These are phyloP conservation scores for Dendrolimus houi DNA, from an alignment of 2,888 invertebrate genomes.

Conservation along the genomic window DNA sequence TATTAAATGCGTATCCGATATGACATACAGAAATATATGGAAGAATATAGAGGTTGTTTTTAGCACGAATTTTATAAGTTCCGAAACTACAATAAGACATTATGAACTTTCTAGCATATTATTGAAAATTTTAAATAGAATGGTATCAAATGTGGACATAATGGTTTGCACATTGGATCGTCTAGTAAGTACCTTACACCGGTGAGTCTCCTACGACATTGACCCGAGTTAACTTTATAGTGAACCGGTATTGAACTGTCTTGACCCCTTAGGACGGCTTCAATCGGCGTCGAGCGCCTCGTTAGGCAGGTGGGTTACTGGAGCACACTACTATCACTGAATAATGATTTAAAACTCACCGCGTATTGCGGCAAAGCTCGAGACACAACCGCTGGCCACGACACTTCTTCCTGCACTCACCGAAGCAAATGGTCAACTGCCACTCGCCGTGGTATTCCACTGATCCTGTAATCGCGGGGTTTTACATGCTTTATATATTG, in stretches of 20 bases:
- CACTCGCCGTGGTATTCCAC: background rate
- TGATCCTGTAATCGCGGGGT: background rate
- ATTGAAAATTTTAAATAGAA: no score
- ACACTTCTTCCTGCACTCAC: slow-evolving; percentile 37
- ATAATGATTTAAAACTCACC: slow-evolving; percentile 5
- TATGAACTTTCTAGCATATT: no score
- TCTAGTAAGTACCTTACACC: background rate
- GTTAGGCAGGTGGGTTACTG: slow-evolving; percentile 33
- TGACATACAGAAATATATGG: no score
- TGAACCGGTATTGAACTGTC: slow-evolving; percentile 45
- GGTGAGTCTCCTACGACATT: slow-evolving; percentile 27
- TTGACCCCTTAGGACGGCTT: slow-evolving; percentile 33
- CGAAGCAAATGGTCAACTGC: slow-evolving; percentile 5
- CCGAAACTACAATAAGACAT: no score
- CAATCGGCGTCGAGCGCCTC: slow-evolving; percentile 23
- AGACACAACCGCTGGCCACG: slow-evolving; percentile 42
- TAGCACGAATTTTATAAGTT: no score
- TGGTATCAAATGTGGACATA: no score
- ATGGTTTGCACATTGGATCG: no score
- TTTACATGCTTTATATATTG: no score
- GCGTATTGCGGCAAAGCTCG: slow-evolving; percentile 10
- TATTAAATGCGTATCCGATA: no score
- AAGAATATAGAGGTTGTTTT: no score
- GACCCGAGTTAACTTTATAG: slow-evolving; percentile 32
- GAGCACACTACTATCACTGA: slow-evolving; percentile 23